A percentile compares a stretch with the other conserved stretches of the same genome.
Evolutionary conservation across 2,797 vertebrate species (phyloP).

Genomic region (Gymnothorax reevesii): DNA sequence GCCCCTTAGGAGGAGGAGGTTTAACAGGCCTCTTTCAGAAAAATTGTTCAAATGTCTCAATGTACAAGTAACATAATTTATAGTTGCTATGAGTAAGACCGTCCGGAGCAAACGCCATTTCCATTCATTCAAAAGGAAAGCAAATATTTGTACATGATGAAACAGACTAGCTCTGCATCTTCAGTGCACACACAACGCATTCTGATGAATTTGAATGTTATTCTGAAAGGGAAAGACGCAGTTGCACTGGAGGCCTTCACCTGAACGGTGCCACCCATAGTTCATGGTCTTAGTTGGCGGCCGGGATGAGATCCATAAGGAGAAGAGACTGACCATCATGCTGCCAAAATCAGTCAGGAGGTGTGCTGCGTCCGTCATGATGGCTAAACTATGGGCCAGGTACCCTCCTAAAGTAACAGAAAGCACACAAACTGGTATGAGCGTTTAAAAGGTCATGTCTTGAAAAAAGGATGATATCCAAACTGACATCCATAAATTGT

Average conservation of each 20-base stretch:
- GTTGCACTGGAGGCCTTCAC: slow-evolving; percentile 61
- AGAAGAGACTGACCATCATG: slow-evolving; percentile 95
- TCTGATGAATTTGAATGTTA: not conserved
- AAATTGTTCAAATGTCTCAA: no score
- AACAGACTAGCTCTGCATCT: not conserved
- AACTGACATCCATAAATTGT: not conserved
- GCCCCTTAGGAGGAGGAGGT: no score
- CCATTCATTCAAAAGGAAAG: not conserved
- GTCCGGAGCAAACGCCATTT: not conserved
- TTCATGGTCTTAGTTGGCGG: slow-evolving; percentile 89
- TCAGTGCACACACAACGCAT: not conserved
- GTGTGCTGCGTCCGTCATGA: slow-evolving; percentile 95
- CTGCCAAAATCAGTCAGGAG: slow-evolving; percentile 93
- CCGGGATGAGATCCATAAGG: slow-evolving; percentile 90
- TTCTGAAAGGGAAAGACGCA: not conserved
- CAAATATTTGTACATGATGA: not conserved
- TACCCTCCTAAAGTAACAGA: slow-evolving; percentile 80
- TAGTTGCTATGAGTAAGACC: no score
- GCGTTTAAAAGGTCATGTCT: not conserved
- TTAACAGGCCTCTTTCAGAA: no score
- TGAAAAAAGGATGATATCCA: not conserved
- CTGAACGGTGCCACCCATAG: slow-evolving; percentile 94
- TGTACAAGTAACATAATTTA: no score
- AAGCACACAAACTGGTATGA: not conserved
- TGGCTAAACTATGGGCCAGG: slow-evolving; percentile 92